Evolutionary conservation across 2,113 vertebrate genomes (phyloP).

Genomic region (Caracal caracal): DNA sequence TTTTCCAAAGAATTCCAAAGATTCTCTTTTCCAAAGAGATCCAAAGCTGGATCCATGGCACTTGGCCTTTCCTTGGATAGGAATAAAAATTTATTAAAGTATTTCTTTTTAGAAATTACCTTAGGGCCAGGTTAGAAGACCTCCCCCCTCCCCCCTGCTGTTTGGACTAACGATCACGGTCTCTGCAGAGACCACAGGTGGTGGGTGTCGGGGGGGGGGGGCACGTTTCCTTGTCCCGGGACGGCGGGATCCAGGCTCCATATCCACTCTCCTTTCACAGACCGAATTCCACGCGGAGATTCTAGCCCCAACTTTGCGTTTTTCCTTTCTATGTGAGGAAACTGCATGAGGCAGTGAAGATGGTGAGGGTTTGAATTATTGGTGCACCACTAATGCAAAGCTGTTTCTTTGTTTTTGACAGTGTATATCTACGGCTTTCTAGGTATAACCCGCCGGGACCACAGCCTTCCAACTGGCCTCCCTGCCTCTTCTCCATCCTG

Average conservation of each 20-base stretch:
- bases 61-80: neutral
- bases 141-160: neutral
- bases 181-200: rapidly evolving
- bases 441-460: neutral
- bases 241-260: neutral
- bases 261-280: rapidly evolving
- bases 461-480: neutral
- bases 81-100: neutral
- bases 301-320: neutral
- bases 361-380: rapidly evolving
- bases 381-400: rapidly evolving
- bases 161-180: rapidly evolving
- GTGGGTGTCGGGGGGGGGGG: rapidly evolving
- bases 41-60: neutral
- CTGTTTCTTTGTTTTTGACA: neutral
- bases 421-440: neutral
- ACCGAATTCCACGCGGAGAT: rapidly evolving
- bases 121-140: neutral
- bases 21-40: neutral
- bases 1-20: neutral
- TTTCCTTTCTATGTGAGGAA: neutral
- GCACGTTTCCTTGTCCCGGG: neutral
- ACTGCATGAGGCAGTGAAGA: rapidly evolving
- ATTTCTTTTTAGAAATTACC: neutral
- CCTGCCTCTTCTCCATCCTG: neutral